phyloP scores from a whole-genome alignment of 1,140 invertebrate genomes.

The Drosophila guanche region DNA sequence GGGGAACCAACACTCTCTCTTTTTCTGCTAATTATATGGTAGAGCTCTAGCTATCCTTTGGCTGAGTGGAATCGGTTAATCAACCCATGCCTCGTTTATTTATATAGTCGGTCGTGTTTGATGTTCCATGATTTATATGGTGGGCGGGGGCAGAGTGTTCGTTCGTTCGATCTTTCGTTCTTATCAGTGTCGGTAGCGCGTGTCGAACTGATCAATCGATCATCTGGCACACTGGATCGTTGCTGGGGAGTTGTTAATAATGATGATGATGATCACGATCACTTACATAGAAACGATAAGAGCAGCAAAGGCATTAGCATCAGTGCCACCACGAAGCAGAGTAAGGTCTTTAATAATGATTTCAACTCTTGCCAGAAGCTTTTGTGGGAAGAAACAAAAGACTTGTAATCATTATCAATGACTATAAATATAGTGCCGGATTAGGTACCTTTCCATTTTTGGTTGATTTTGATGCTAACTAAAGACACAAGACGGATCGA shows the following conservation, averaged over 20 bases:
- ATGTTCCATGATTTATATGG: conserved; percentile 45
- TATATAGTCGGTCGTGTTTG: conserved; percentile 60
- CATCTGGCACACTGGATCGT: conserved; percentile 22
- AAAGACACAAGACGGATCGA: neutral
- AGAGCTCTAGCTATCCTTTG: conserved; percentile 51
- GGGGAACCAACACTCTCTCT: neutral
- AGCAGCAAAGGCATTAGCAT: conserved; percentile 69
- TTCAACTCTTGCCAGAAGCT: conserved; percentile 70
- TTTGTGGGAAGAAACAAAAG: conserved; percentile 9
- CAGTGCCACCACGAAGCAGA: conserved; percentile 73
- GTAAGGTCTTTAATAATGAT: conserved; percentile 69
- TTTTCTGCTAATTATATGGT: neutral
- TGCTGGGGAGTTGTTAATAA: conserved; percentile 22
- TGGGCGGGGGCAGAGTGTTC: no score
- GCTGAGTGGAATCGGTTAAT: conserved; percentile 60
- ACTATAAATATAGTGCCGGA: neutral
- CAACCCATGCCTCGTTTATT: conserved; percentile 68
- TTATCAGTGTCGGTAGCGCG: conserved; percentile 45
- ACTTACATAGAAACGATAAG: conserved; percentile 80
- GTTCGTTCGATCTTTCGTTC: neutral
- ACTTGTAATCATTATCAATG: neutral
- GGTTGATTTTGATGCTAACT: neutral
- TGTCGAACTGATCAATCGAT: conserved; percentile 30
- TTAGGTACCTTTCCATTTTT: conserved; percentile 59
- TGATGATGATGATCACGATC: conserved; percentile 3